Evolutionary conservation across 2,888 invertebrate genomes (phyloP).

Genomic region (Orgyia antiqua): DNA sequence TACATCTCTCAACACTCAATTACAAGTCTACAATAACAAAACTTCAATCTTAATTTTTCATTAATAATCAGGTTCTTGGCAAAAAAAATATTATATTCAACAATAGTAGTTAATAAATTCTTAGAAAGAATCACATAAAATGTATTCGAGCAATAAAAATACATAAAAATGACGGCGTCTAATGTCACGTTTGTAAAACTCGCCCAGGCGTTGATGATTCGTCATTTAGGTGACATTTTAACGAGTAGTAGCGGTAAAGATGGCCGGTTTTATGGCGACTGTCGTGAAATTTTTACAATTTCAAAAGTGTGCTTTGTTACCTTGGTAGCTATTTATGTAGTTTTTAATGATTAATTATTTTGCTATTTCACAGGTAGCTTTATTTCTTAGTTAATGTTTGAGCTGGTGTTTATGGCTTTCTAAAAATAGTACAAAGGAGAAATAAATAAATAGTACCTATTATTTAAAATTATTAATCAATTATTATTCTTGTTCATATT

Average conservation of each 20-base stretch:
- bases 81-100: constrained; percentile 24
- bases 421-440: too few species aligned
- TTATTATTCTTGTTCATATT: too few species aligned
- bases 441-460: too few species aligned
- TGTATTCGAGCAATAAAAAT: constrained; percentile 16
- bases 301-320: too few species aligned
- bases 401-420: too few species aligned
- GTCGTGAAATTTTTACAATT: too few species aligned
- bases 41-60: constrained; percentile 22
- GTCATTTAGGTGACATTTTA: constrained; percentile 37
- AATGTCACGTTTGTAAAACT: constrained; percentile 12
- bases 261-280: constrained; percentile 16
- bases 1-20: constrained; percentile 20
- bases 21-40: constrained; percentile 15
- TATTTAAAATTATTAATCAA: too few species aligned
- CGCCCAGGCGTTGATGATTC: constrained; percentile 36
- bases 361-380: too few species aligned
- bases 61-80: constrained; percentile 31
- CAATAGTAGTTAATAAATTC: constrained; percentile 26
- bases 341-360: too few species aligned
- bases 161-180: constrained; percentile 14
- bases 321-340: too few species aligned
- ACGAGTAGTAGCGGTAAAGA: constrained; percentile 23
- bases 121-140: constrained; percentile 20
- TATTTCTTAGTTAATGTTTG: too few species aligned